A percentile compares a stretch with the other conserved stretches of the same genome.
These are phyloP conservation scores for Lasaia peninsularis DNA, from an alignment of 1,140 invertebrate species.

Conservation along the genomic window DNA sequence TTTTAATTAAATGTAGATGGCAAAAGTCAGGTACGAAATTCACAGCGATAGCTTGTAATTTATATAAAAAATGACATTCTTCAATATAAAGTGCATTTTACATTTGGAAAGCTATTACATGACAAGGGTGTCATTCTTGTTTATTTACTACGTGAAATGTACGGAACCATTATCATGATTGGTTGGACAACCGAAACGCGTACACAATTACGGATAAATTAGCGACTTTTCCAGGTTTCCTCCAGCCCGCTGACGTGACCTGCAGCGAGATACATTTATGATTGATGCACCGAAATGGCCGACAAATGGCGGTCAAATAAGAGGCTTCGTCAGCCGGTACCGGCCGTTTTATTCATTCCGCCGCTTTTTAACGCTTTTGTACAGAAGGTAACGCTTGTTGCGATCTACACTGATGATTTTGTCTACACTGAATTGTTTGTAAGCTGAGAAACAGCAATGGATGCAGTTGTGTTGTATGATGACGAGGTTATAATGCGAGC, in stretches of 20 bases:
- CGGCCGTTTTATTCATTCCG: constrained; percentile 50
- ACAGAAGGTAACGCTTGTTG: constrained; percentile 10
- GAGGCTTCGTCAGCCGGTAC: constrained; percentile 68
- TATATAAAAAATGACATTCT: too few species aligned
- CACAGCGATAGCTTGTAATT: too few species aligned
- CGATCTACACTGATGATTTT: constrained; percentile 34
- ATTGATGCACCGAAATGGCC: constrained; percentile 73
- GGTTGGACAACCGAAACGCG: background rate
- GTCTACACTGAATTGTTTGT: background rate
- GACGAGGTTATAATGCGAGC: constrained; percentile 33
- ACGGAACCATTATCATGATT: background rate
- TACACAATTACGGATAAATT: constrained; percentile 58
- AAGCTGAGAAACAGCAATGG: constrained; percentile 29
- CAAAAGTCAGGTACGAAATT: too few species aligned
- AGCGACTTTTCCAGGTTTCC: constrained; percentile 73
- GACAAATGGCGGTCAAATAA: constrained; percentile 76
- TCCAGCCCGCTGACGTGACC: constrained; percentile 64
- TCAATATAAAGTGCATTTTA: too few species aligned
- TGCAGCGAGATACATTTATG: constrained; percentile 71
- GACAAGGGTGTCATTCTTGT: background rate
- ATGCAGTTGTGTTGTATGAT: constrained; percentile 17
- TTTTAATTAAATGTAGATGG: too few species aligned
- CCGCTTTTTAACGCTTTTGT: constrained; percentile 38
- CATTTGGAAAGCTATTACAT: too few species aligned
- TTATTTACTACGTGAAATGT: background rate